phyloP scores from a whole-genome alignment of 1,140 invertebrate species.

The Drosophila tristis region DNA sequence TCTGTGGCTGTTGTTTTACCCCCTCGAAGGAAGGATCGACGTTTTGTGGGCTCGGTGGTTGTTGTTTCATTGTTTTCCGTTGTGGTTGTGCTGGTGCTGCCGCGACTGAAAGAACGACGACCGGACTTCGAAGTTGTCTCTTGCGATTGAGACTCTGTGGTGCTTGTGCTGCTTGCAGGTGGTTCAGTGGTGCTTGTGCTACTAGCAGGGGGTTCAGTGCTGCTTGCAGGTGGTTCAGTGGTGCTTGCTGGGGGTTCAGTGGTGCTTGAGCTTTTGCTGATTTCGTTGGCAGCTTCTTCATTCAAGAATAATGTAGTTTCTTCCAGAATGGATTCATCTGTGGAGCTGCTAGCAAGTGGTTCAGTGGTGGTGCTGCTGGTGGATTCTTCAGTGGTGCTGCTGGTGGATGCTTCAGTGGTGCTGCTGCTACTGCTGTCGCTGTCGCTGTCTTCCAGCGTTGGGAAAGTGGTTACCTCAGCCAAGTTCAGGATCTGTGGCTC shows the following conservation, averaged over 20 bases:
- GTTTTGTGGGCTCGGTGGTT: not conserved
- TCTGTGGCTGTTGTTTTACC: conserved; percentile 7
- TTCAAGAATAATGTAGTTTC: conserved; percentile 1
- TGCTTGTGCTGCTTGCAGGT: not conserved
- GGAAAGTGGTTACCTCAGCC: conserved; percentile 1
- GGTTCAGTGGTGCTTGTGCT: conserved; percentile 1
- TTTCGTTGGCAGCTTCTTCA: not conserved
- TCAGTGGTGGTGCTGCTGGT: not conserved
- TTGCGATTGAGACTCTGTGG: not conserved
- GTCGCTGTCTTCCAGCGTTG: not conserved
- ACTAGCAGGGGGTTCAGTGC: not conserved
- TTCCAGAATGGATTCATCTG: not conserved
- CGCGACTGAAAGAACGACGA: conserved; percentile 1
- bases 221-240: conserved; percentile 4
- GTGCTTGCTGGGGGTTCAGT: no score
- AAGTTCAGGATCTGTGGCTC: not conserved
- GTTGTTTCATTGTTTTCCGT: conserved; percentile 1
- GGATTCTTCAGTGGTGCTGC: not conserved
- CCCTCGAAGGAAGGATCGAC: no score
- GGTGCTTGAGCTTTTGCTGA: conserved; percentile 7
- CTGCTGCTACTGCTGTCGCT: not conserved
- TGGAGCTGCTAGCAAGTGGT: not conserved
- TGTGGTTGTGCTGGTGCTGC: not conserved
- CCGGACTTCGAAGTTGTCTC: not conserved
- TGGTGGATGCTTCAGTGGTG: not conserved